Percentiles rank a stretch among this genome's conserved stretches.
phyloP scores from a whole-genome alignment of 2,888 invertebrate species.

The Heteromurus nitidus region DNA sequence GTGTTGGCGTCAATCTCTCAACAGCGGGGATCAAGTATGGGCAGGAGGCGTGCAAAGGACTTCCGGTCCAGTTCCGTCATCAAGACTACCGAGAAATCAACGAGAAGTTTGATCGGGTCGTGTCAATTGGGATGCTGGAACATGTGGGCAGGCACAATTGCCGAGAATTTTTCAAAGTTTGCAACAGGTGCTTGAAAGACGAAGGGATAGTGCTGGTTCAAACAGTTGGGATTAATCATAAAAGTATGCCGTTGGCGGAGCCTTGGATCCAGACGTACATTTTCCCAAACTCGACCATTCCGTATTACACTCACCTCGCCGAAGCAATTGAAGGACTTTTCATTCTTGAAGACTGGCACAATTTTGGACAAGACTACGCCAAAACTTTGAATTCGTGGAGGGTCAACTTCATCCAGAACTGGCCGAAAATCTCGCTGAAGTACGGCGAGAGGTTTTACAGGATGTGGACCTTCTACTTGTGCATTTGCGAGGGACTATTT shows the following conservation, averaged over 20 bases:
- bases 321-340: background rate
- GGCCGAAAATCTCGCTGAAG: slow-evolving; percentile 43
- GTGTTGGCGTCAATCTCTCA: background rate
- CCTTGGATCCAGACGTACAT: slow-evolving; percentile 53
- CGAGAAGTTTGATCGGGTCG: slow-evolving; percentile 67
- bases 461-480: slow-evolving; percentile 54
- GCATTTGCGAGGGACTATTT: slow-evolving; percentile 41
- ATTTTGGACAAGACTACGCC: slow-evolving; percentile 48
- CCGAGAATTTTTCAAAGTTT: slow-evolving; percentile 55
- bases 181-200: slow-evolving; percentile 53
- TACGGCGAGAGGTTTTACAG: slow-evolving; percentile 50
- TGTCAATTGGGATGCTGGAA: slow-evolving; percentile 60
- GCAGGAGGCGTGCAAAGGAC: slow-evolving; percentile 20
- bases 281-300: slow-evolving; percentile 36
- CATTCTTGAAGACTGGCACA: slow-evolving; percentile 40
- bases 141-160: slow-evolving; percentile 64
- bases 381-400: slow-evolving; percentile 52
- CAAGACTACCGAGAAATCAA: slow-evolving; percentile 65
- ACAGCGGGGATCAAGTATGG: background rate
- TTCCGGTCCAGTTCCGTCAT: slow-evolving; percentile 57
- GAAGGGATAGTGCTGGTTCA: slow-evolving; percentile 66
- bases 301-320: background rate
- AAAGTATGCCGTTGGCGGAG: slow-evolving; percentile 16
- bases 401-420: slow-evolving; percentile 42
- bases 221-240: slow-evolving; percentile 61